Percentiles rank a stretch among this genome's conserved stretches.
Conservation (phyloP, 2,797 vertebrate species). For the Eupleurogrammus muticus region DNA sequence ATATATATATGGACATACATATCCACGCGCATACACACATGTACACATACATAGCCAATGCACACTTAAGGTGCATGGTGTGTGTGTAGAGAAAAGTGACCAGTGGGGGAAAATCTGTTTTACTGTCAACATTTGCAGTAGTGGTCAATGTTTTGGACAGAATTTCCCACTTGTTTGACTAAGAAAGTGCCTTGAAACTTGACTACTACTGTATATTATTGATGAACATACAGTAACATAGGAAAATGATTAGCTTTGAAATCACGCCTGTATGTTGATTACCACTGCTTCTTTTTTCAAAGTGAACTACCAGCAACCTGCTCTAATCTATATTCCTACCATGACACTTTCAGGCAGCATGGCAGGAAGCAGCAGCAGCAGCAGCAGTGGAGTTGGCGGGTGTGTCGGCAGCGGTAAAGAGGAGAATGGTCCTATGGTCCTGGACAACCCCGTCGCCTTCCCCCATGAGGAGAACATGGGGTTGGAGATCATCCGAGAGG, state of each 20-base stretch:
- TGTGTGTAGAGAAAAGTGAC: too few relatives aligned
- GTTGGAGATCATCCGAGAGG: slow-evolving; percentile 95
- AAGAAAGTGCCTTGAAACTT: background rate
- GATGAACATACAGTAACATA: background rate
- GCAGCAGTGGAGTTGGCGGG: slow-evolving; percentile 78
- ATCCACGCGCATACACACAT: too few relatives aligned
- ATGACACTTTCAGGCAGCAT: slow-evolving; percentile 69
- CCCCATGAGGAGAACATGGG: slow-evolving; percentile 92
- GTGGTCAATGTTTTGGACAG: too few relatives aligned
- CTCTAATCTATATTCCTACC: background rate
- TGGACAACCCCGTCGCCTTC: slow-evolving; percentile 88
- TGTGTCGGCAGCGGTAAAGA: slow-evolving; percentile 77
- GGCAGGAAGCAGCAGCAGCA: slow-evolving; percentile 76
- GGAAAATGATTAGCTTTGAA: background rate
- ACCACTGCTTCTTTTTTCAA: slow-evolving; percentile 7
- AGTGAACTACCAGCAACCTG: slow-evolving; percentile 8
- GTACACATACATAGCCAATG: too few relatives aligned
- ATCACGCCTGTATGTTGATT: background rate
- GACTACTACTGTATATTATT: background rate
- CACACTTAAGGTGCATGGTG: too few relatives aligned
- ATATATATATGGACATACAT: too few relatives aligned
- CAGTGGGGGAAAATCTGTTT: too few relatives aligned
- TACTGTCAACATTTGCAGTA: too few relatives aligned
- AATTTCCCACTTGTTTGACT: background rate
- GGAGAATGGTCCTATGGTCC: slow-evolving; percentile 83